Evolutionary conservation across 2,888 invertebrate genomes (phyloP).

Genomic region (Drosophila anceps): DNA sequence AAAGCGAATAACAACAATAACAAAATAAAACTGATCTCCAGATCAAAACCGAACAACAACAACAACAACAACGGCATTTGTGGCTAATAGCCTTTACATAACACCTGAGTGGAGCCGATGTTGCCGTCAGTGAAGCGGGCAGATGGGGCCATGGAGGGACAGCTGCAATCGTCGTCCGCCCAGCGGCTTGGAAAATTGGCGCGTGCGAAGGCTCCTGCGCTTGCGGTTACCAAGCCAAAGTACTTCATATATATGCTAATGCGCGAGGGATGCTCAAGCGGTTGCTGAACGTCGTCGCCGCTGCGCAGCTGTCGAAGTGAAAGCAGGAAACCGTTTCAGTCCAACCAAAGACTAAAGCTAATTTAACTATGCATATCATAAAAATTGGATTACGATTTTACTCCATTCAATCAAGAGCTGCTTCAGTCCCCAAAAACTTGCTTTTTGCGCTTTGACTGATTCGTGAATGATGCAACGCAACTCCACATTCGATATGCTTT

Average conservation of each 20-base stretch:
- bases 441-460: constrained; percentile 25
- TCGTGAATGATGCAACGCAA: constrained; percentile 24
- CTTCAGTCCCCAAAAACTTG: constrained; percentile 34
- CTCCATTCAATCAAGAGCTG: constrained; percentile 14
- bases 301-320: constrained; percentile 44
- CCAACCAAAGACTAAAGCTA: constrained; percentile 5
- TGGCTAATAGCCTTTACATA: constrained; percentile 75
- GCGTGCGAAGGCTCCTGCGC: constrained; percentile 66
- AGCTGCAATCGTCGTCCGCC: constrained; percentile 38
- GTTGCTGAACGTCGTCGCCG: constrained; percentile 14
- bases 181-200: constrained; percentile 79
- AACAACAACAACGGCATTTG: constrained; percentile 32
- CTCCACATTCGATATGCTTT: constrained; percentile 28
- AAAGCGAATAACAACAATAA: constrained; percentile 28
- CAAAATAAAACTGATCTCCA: constrained; percentile 43
- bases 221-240: constrained; percentile 44
- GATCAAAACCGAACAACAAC: constrained; percentile 24
- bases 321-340: constrained; percentile 61
- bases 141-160: background rate
- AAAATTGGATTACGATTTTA: constrained; percentile 19
- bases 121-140: constrained; percentile 3
- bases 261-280: constrained; percentile 58
- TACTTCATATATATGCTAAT: constrained; percentile 36
- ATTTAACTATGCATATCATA: constrained; percentile 47
- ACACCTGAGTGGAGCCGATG: constrained; percentile 59